A percentile compares a stretch with the other conserved stretches of the same genome.
phyloP scores from a whole-genome alignment of 2,888 invertebrate species.

The Drosophila seclusa region DNA sequence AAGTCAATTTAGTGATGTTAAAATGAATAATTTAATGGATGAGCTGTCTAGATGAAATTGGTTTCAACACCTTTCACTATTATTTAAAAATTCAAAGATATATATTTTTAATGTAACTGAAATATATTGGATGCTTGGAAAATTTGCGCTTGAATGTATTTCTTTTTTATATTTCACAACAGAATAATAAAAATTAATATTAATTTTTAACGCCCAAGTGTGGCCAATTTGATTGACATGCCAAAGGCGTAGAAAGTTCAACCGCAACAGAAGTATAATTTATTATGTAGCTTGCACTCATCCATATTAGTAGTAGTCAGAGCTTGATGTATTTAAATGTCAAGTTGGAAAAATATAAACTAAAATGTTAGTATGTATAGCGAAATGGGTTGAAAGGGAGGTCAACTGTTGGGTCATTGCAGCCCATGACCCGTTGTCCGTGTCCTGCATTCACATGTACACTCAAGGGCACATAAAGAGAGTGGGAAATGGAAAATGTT shows the following conservation, averaged over 20 bases:
- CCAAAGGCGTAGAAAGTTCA: slow-evolving; percentile 8
- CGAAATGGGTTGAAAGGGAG: slow-evolving; percentile 3
- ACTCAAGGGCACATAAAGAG: background rate
- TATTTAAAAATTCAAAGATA: background rate
- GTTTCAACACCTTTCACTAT: background rate
- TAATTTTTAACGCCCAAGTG: slow-evolving; percentile 5
- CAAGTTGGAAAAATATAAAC: slow-evolving; percentile 49
- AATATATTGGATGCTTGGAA: background rate
- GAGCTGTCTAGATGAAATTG: background rate
- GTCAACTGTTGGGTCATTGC: slow-evolving; percentile 41
- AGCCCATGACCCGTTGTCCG: slow-evolving; percentile 38
- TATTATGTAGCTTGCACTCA: slow-evolving; percentile 6
- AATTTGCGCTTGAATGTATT: background rate
- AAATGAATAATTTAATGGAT: background rate
- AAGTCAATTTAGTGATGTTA: background rate
- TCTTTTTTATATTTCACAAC: background rate
- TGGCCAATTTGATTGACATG: slow-evolving; percentile 27
- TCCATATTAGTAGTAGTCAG: slow-evolving; percentile 4
- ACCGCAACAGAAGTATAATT: slow-evolving; percentile 26
- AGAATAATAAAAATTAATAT: background rate
- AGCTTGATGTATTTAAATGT: slow-evolving; percentile 52
- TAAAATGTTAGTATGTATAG: slow-evolving; percentile 3
- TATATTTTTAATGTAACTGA: background rate
- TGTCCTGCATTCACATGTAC: slow-evolving; percentile 36
- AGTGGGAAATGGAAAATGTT: slow-evolving; percentile 61